Percentiles rank a stretch among this genome's conserved stretches.
These are phyloP conservation scores for Dione vanillae DNA, from an alignment of 2,888 invertebrate species.

Conservation along the genomic window DNA sequence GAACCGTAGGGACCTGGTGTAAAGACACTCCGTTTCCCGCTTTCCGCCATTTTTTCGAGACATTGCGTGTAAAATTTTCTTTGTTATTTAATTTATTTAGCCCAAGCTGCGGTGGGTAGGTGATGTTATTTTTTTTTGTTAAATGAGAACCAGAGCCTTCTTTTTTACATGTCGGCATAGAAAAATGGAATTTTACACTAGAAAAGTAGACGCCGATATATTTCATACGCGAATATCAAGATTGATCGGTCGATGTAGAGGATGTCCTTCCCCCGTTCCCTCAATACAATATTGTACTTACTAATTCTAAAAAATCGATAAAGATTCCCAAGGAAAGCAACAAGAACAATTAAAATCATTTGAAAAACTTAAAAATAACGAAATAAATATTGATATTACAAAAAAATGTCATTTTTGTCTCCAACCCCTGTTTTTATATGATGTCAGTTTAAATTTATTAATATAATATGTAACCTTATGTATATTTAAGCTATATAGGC, in stretches of 20 bases:
- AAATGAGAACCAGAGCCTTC: slow-evolving; percentile 19
- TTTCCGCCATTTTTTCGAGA: too few species aligned
- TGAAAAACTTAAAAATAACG: slow-evolving; percentile 82
- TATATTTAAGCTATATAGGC: slow-evolving; percentile 20
- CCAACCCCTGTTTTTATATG: slow-evolving; percentile 35
- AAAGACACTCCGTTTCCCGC: too few species aligned
- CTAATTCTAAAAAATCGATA: slow-evolving; percentile 76
- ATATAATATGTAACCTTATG: slow-evolving; percentile 1
- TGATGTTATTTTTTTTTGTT: background rate
- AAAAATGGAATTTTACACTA: slow-evolving; percentile 76
- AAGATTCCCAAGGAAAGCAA: slow-evolving; percentile 82
- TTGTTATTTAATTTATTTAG: background rate
- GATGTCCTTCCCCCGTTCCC: slow-evolving; percentile 58
- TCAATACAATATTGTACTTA: slow-evolving; percentile 65
- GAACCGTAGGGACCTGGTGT: too few species aligned
- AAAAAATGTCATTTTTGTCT: slow-evolving; percentile 53
- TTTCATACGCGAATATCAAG: slow-evolving; percentile 27
- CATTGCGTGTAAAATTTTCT: too few species aligned
- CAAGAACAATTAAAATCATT: slow-evolving; percentile 82
- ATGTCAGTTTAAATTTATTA: slow-evolving; percentile 23
- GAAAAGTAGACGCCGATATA: slow-evolving; percentile 61
- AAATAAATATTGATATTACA: slow-evolving; percentile 78
- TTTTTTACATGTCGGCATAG: slow-evolving; percentile 60
- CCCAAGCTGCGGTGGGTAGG: background rate
- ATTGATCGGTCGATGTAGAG: slow-evolving; percentile 28